phyloP scores from a whole-genome alignment of 2,797 vertebrate species.

The Platalea minor region DNA sequence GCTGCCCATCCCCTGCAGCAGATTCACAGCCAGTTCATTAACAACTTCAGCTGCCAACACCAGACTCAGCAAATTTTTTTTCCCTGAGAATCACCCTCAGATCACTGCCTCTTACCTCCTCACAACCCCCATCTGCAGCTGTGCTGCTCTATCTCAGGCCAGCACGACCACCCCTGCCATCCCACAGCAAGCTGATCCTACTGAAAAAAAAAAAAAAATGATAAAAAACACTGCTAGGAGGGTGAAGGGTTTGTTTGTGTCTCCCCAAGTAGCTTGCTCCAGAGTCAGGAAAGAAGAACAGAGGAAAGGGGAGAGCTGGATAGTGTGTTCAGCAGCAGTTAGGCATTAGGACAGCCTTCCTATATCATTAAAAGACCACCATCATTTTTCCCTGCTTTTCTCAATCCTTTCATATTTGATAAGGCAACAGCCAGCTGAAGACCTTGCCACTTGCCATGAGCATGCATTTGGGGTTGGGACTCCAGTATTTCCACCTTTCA shows the following conservation, averaged over 20 bases:
- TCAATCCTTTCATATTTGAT: background rate
- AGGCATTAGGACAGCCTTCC: background rate
- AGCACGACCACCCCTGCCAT: background rate
- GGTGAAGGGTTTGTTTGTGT: background rate
- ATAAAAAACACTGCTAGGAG: background rate
- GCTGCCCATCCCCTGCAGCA: background rate
- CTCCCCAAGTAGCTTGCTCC: background rate
- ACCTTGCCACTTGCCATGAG: rapidly evolving
- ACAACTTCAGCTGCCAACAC: background rate
- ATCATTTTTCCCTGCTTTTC: background rate
- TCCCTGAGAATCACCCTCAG: background rate
- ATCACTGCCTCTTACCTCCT: background rate
- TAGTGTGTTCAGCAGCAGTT: background rate
- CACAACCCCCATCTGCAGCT: background rate
- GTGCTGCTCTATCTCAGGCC: background rate
- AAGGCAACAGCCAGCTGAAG: background rate
- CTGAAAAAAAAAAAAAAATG: too few species aligned
- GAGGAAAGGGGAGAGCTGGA: background rate
- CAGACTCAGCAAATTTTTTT: background rate
- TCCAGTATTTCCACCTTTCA: background rate
- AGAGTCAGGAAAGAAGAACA: background rate
- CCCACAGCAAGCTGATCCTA: background rate
- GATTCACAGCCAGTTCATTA: background rate
- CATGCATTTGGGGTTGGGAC: background rate
- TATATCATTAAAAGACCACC: background rate